A percentile compares a stretch with the other conserved stretches of the same genome.
phyloP scores from a whole-genome alignment of 2,797 vertebrate species.

The Erpetoichthys calabaricus region DNA sequence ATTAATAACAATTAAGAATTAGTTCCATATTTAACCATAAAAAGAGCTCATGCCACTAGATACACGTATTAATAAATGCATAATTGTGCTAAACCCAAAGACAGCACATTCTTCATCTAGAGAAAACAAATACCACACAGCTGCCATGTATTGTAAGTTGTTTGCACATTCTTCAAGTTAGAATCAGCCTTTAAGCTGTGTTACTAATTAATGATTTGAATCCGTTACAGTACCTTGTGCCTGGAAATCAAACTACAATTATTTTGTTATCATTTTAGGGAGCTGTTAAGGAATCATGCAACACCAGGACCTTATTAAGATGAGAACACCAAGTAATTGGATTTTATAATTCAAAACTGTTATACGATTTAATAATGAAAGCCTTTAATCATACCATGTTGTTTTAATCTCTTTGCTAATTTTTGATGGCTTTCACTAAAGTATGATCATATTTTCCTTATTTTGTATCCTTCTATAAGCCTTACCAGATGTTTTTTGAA shows the following conservation, averaged over 20 bases:
- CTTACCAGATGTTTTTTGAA: slow-evolving; percentile 47
- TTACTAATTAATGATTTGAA: neutral
- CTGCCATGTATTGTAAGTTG: neutral
- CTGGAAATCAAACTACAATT: slow-evolving; percentile 13
- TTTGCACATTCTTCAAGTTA: no score
- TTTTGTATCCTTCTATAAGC: slow-evolving; percentile 39
- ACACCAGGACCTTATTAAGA: neutral
- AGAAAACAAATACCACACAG: neutral
- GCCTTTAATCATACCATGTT: slow-evolving; percentile 20
- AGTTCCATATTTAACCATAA: no score
- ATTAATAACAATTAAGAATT: no score
- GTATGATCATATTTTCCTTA: slow-evolving; percentile 8
- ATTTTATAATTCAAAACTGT: slow-evolving; percentile 5
- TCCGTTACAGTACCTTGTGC: neutral
- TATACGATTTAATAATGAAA: slow-evolving; percentile 20
- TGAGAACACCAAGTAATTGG: slow-evolving; percentile 8
- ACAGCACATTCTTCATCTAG: no score
- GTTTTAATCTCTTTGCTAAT: slow-evolving; percentile 30
- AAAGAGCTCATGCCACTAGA: no score
- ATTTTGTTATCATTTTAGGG: slow-evolving; percentile 11
- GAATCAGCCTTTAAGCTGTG: no score
- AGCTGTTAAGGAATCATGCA: neutral
- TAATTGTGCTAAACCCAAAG: no score
- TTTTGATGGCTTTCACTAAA: slow-evolving; percentile 16
- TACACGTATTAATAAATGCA: no score